phyloP scores from a whole-genome alignment of 2,113 vertebrate species.

The Rhipidura dahli region DNA sequence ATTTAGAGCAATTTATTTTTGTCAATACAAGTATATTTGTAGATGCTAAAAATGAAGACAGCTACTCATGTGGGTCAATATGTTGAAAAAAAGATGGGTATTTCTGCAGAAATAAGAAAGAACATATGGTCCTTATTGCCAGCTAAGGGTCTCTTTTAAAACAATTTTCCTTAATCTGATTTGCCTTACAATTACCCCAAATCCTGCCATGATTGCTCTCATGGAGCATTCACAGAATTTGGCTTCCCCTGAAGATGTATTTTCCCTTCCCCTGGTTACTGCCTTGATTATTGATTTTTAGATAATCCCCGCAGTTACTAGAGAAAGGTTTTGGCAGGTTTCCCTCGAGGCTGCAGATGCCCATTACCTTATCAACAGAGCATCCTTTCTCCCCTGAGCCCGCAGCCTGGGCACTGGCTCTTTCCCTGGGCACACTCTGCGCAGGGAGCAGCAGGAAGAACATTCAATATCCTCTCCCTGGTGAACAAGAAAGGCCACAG shows the following conservation, averaged over 20 bases:
- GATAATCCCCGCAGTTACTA: conserved; percentile 15
- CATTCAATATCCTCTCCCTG: background rate
- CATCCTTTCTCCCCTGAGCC: conserved; percentile 1
- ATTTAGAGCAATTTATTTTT: background rate
- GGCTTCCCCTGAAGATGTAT: background rate
- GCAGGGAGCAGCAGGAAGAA: background rate
- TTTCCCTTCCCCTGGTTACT: background rate
- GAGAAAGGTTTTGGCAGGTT: conserved; percentile 23
- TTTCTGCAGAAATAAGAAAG: background rate
- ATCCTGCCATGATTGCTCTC: conserved; percentile 12
- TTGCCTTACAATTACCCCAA: conserved; percentile 43
- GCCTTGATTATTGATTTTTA: background rate
- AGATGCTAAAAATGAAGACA: background rate
- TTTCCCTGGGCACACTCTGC: background rate
- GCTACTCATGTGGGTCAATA: background rate
- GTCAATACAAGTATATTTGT: background rate
- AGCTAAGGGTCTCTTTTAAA: conserved; percentile 1
- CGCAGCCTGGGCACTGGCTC: background rate
- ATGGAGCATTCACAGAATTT: background rate
- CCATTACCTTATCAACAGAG: conserved; percentile 9
- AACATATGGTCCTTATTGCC: background rate
- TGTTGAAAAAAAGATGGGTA: background rate
- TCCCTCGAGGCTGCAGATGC: conserved; percentile 8
- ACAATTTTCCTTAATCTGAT: conserved; percentile 32
- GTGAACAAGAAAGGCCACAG: background rate